A percentile compares a stretch with the other conserved stretches of the same genome.
These are phyloP conservation scores for Apodemus sylvaticus DNA, from an alignment of 2,113 vertebrate genomes.

Conservation along the genomic window DNA sequence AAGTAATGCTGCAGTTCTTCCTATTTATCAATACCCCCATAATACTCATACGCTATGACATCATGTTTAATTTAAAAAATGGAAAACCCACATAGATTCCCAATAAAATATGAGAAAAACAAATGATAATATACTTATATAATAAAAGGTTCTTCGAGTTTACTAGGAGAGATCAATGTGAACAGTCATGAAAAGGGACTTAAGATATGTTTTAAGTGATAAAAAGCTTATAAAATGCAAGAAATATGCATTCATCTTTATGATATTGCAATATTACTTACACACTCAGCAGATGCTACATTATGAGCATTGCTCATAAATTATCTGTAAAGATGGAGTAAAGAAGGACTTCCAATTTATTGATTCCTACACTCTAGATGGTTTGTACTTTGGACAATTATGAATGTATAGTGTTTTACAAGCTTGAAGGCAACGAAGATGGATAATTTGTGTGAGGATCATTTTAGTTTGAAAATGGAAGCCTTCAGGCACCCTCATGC, in stretches of 20 bases:
- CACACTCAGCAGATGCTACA: neutral
- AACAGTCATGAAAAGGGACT: neutral
- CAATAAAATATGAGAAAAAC: neutral
- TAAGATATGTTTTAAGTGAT: neutral
- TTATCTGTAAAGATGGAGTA: conserved; percentile 9
- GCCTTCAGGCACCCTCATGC: neutral
- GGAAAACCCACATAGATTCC: neutral
- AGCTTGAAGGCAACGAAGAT: neutral
- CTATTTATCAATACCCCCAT: neutral
- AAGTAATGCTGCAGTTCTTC: neutral
- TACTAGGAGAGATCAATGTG: neutral
- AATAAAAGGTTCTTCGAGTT: neutral
- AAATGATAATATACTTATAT: neutral
- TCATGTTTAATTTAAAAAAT: neutral
- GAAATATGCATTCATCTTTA: neutral
- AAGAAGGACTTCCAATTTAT: neutral
- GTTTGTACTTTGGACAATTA: neutral
- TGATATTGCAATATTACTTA: neutral
- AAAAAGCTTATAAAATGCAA: neutral
- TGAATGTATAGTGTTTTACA: neutral
- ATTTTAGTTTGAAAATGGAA: conserved; percentile 14
- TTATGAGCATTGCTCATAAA: neutral
- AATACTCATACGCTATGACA: neutral
- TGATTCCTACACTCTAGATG: neutral
- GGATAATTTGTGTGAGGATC: neutral